Conservation (phyloP, 2,797 vertebrate genomes). For the Karalla daura region DNA sequence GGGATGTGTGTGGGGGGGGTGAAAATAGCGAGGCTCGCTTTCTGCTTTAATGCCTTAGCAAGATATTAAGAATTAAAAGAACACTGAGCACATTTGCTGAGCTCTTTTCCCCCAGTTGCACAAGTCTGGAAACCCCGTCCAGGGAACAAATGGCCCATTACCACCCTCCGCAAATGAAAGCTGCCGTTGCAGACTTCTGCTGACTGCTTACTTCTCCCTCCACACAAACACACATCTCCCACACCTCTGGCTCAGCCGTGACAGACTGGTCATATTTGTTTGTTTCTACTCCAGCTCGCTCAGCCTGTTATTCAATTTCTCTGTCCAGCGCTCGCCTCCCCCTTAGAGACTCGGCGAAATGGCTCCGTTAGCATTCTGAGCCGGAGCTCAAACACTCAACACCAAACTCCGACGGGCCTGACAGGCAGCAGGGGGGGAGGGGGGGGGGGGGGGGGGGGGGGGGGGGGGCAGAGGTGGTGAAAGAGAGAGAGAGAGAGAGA, state of each 20-base stretch:
- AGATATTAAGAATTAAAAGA: conserved; percentile 26
- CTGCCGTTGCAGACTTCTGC: conserved; percentile 22
- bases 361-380: conserved; percentile 50
- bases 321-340: conserved; percentile 31
- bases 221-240: background rate
- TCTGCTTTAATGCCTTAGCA: conserved; percentile 4
- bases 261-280: conserved; percentile 49
- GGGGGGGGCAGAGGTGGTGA: background rate
- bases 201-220: background rate
- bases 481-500: background rate
- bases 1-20: background rate
- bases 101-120: conserved; percentile 23
- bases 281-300: conserved; percentile 43
- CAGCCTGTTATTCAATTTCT: conserved; percentile 46
- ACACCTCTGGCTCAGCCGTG: conserved; percentile 29
- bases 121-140: conserved; percentile 56
- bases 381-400: conserved; percentile 7
- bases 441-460: conserved; percentile 1
- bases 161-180: conserved; percentile 16
- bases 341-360: conserved; percentile 26
- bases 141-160: conserved; percentile 48
- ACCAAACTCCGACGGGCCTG: conserved; percentile 22
- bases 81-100: conserved; percentile 28
- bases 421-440: conserved; percentile 7
- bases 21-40: background rate